Base-by-base conservation (phyloP, 2,113 vertebrate genomes). In the Periophthalmodon schlosseri region DNA sequence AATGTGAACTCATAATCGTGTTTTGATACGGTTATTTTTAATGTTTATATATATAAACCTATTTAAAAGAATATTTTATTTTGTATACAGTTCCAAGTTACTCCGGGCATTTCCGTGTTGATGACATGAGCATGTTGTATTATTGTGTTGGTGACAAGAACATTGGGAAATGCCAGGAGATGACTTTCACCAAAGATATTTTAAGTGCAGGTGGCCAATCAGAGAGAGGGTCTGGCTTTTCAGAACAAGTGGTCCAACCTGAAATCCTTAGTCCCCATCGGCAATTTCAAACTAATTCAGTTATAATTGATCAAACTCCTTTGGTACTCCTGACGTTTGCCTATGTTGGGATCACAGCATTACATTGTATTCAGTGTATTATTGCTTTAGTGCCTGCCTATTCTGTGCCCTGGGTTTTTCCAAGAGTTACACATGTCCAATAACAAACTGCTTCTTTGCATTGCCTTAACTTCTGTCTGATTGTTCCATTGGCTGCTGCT, bases 31-130 rank as follows among this genome's bases (percentile, higher is more conserved):
- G 93, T 96, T 98, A 96, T 99, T 99, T 98, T 99, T 97, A 96
- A 96, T 95, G 93, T 99, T 99, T 99, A 95, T 98, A 98, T 96
- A 69, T 69, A 69, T 69, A 85, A 78, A 85, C 87, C 95, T 99
- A 99, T 99, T 99, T 99, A 99, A 99, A 90, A 94, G 85, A 95
- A 96, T 96, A 96, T 98, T 98, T 98, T 99, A 99, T 99, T 99
- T 99, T 99, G 96, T 99, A 97, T 98, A 98, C 95, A 94, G 94
- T 96, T 96, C 89, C 79, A 24, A 87, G 85, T 89, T 84, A 80
- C 85, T 71, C 84, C 79, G 89, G 91, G 92, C 92, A 91, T 93
- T 94, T 89, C 82, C 73, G 80, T 77, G 57, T 81, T 81, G 79
- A 88, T 61, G 39, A 84, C 87, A 74, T 86, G 28, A 73, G 84